Base-by-base conservation (phyloP, 2,113 vertebrate species). In the Vidua macroura region DNA sequence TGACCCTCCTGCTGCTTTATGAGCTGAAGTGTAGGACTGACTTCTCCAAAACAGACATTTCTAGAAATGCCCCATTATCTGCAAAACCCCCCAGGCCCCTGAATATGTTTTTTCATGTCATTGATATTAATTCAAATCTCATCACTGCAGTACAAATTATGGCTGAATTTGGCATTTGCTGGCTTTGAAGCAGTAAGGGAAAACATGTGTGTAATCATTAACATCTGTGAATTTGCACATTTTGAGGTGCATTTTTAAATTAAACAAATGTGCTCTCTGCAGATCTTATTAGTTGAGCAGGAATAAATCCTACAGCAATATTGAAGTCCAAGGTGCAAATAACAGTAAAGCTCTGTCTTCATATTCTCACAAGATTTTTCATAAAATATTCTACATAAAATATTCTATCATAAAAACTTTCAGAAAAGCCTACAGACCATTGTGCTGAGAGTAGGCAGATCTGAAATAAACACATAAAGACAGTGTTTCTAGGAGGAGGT, bases 151-250 rank as follows among this genome's bases (percentile, higher is more conserved):
- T 77, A 85, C 81, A 96, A 96, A 88, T 88, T 90, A 88, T 46
- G 77, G 63, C 59, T 91, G 83, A 83, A 83, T 88, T 91, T 87
- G 19, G 59, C 43, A 56, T 91, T 88, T 72, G 25, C 46, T 80
- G 46, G 43, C 87, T 93, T 91, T 80, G 82, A 93, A 90, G 55
- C 48, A 93, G 22, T 91, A 96, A 96, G 48, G 63, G 35, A 66
- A 95, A 95, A 94, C 86, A 73, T 33, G 41, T 90, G 70, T 0
- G 4, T 91, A 93, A 95, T 91, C 64, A 80, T 60, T 90, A 93
- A 92, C 93, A 96, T 92, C 87, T 94, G 94, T 49, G 87, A 95
- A 93, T 88, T 93, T 83, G 66, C 68, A 86, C 87, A 86, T 86
- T 94, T 94, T 0, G 1, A 88, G 55, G 72, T 1, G 0, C 1